A percentile compares a stretch with the other conserved stretches of the same genome.
Evolutionary conservation across 2,888 invertebrate species (phyloP).

Genomic region (Alentia gelatinosa): DNA sequence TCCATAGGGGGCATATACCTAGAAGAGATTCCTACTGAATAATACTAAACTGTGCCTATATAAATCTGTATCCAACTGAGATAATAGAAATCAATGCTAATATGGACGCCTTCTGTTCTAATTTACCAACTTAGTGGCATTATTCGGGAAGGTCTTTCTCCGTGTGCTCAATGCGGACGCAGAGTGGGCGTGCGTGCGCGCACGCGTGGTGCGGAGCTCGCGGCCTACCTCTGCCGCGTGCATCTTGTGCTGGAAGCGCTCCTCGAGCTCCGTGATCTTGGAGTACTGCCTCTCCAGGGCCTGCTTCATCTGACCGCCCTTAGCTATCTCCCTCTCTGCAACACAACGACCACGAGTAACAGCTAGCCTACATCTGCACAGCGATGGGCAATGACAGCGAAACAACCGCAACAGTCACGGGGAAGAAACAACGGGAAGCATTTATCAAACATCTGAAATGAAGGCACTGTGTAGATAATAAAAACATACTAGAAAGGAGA

Average conservation of each 20-base stretch:
- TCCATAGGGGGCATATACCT: not conserved
- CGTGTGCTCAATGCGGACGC: not conserved
- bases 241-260: conserved; percentile 62
- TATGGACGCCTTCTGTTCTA: not conserved
- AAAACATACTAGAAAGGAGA: too few species aligned
- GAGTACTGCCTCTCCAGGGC: conserved; percentile 60
- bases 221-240: conserved; percentile 53
- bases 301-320: conserved; percentile 61
- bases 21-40: not conserved
- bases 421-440: too few species aligned
- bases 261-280: conserved; percentile 64
- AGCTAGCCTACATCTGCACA: not conserved
- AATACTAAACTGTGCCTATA: not conserved
- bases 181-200: not conserved
- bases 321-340: conserved; percentile 62
- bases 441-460: too few species aligned
- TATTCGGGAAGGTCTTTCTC: not conserved
- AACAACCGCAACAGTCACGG: too few species aligned
- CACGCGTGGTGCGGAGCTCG: not conserved
- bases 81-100: not conserved
- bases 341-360: not conserved
- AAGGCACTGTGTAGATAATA: too few species aligned
- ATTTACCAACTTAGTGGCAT: not conserved
- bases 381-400: too few species aligned
- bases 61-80: too few species aligned